Conservation (phyloP, 1,140 invertebrate species). For the Meloidogyne exigua region DNA sequence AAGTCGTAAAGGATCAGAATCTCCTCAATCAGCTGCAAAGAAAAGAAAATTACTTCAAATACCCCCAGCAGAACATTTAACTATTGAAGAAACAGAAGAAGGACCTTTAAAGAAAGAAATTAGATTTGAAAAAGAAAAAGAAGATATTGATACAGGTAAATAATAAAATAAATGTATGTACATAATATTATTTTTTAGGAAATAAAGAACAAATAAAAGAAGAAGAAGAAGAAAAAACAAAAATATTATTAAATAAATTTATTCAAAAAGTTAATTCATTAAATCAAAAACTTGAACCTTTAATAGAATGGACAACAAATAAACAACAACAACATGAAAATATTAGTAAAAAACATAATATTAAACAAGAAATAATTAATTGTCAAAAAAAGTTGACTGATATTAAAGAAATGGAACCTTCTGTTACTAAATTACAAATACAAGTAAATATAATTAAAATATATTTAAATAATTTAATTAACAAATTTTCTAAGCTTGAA, state of each 20-base stretch:
- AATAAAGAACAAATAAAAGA: neutral
- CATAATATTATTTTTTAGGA: neutral
- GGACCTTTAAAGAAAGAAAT: neutral
- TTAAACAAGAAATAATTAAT: conserved; percentile 45
- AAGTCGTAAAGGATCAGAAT: neutral
- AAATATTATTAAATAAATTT: conserved; percentile 24
- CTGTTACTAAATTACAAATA: conserved; percentile 47
- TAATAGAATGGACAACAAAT: conserved; percentile 45
- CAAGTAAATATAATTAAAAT: neutral
- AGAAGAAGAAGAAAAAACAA: neutral
- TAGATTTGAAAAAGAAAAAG: neutral
- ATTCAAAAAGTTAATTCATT: conserved; percentile 36
- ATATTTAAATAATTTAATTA: too few species aligned
- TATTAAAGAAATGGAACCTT: conserved; percentile 52
- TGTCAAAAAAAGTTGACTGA: conserved; percentile 55
- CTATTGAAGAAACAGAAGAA: conserved; percentile 15
- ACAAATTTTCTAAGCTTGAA: conserved; percentile 36
- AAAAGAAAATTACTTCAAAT: conserved; percentile 22
- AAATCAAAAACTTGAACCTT: conserved; percentile 40
- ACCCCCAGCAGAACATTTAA: neutral
- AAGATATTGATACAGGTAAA: neutral
- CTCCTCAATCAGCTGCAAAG: conserved; percentile 5
- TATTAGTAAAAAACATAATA: neutral
- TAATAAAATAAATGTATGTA: neutral
- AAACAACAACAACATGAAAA: conserved; percentile 15